Evolutionary conservation across 1,140 invertebrate species (phyloP).

Genomic region (Coelopa frigida): DNA sequence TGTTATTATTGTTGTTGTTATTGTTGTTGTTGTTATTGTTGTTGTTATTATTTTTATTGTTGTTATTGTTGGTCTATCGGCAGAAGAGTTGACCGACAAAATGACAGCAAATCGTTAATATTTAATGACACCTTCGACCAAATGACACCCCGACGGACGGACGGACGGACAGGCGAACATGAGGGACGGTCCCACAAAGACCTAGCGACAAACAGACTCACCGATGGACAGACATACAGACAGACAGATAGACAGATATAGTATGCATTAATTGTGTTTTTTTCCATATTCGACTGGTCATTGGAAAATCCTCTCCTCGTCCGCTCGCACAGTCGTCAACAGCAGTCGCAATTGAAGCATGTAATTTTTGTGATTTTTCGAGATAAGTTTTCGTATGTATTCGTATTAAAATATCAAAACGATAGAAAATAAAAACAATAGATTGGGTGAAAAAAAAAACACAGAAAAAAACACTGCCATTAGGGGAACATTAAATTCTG

Average conservation of each 20-base stretch:
- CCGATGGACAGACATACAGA: background rate
- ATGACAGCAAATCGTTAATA: constrained; percentile 39
- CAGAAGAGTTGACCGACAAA: background rate
- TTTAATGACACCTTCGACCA: constrained; percentile 32
- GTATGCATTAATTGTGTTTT: constrained; percentile 1
- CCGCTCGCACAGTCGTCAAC: too few relatives aligned
- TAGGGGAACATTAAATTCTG: too few relatives aligned
- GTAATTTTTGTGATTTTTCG: too few relatives aligned
- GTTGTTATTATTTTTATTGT: background rate
- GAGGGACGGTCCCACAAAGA: too few relatives aligned
- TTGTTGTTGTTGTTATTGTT: background rate
- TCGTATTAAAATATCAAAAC: too few relatives aligned
- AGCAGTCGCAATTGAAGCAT: too few relatives aligned
- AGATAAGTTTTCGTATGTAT: too few relatives aligned
- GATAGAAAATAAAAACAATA: too few relatives aligned
- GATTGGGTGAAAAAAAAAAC: too few relatives aligned
- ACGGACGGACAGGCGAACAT: too few relatives aligned
- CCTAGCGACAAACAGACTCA: background rate
- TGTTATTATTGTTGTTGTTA: background rate
- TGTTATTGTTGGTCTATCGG: background rate
- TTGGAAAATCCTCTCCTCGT: background rate
- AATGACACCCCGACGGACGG: background rate
- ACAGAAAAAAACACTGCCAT: too few relatives aligned
- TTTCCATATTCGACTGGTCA: background rate
- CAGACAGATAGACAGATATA: background rate